A percentile compares a stretch with the other conserved stretches of the same genome.
phyloP scores from a whole-genome alignment of 2,888 invertebrate species.

The Dryadula phaetusa region DNA sequence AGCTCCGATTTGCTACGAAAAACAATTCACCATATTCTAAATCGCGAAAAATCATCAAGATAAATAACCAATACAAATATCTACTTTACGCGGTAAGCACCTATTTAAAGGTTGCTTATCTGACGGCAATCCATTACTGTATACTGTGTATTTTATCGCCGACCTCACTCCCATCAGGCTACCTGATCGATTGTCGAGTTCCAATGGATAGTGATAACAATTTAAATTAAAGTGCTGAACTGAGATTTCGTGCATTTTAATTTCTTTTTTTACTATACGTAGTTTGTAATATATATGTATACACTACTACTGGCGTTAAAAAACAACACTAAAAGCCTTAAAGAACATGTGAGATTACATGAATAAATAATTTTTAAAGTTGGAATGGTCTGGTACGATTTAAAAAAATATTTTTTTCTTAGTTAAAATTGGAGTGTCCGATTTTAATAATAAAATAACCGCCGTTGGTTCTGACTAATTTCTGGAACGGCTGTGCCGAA shows the following conservation, averaged over 20 bases:
- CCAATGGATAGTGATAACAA: constrained; percentile 21
- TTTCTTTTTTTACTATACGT: not conserved
- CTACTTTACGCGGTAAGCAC: not conserved
- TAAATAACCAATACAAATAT: not conserved
- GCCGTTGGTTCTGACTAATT: no score
- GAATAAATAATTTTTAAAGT: not conserved
- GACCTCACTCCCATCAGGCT: constrained; percentile 7
- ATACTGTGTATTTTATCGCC: constrained; percentile 16
- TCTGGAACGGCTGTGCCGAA: no score
- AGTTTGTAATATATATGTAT: no score
- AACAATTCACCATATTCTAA: not conserved
- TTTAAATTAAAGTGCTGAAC: constrained; percentile 24
- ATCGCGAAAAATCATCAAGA: not conserved
- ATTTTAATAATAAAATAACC: no score
- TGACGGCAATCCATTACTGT: constrained; percentile 20
- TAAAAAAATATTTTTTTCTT: not conserved
- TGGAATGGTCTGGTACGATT: no score
- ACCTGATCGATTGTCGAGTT: constrained; percentile 21
- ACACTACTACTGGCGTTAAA: no score
- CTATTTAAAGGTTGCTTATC: constrained; percentile 17
- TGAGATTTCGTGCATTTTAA: constrained; percentile 2
- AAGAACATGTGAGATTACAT: no score
- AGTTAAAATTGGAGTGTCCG: no score
- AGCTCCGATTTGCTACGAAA: no score
- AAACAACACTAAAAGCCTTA: no score